These are phyloP conservation scores for Hirudinaria manillensis DNA, from an alignment of 2,888 invertebrate species.

Conservation along the genomic window DNA sequence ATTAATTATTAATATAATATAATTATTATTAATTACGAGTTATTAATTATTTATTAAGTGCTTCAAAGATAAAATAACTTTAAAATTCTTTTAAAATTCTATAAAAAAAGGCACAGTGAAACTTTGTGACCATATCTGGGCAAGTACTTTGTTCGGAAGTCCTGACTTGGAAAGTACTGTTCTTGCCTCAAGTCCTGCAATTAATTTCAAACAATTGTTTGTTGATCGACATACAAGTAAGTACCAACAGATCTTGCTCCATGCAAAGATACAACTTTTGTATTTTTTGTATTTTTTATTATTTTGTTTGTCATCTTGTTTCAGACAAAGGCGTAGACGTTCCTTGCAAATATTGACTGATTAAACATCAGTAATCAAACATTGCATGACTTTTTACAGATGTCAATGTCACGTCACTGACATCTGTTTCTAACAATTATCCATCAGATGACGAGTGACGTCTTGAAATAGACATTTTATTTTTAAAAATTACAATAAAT, in stretches of 20 bases:
- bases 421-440: too few species aligned
- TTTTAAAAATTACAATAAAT: too few species aligned
- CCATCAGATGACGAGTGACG: too few species aligned
- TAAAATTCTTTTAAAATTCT: background rate
- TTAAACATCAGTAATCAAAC: background rate
- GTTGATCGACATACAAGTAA: too few species aligned
- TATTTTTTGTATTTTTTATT: background rate
- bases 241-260: too few species aligned
- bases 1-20: too few species aligned
- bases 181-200: constrained; percentile 76
- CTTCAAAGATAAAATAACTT: background rate
- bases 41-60: too few species aligned
- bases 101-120: background rate
- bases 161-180: constrained; percentile 87
- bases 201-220: constrained; percentile 9
- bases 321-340: background rate
- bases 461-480: too few species aligned
- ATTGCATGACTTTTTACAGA: too few species aligned
- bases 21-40: too few species aligned
- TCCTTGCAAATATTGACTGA: background rate
- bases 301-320: background rate
- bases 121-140: constrained; percentile 70
- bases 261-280: too few species aligned
- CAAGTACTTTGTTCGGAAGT: constrained; percentile 77
- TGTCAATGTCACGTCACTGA: too few species aligned